These are phyloP conservation scores for Sarcophaga bullata DNA, from an alignment of 1,140 invertebrate species.

Conservation along the genomic window DNA sequence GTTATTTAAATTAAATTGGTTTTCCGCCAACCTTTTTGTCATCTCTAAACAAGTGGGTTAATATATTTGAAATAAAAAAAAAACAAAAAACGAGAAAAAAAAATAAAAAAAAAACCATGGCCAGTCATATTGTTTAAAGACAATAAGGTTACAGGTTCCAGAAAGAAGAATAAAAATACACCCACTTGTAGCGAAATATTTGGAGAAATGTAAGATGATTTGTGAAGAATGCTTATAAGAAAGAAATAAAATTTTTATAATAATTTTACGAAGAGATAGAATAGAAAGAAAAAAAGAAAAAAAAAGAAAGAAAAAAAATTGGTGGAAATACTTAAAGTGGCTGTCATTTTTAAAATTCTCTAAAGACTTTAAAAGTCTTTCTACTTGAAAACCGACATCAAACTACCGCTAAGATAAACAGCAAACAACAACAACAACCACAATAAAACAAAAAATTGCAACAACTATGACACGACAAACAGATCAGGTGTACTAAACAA, in stretches of 20 bases:
- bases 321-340: slow-evolving; percentile 1
- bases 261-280: background rate
- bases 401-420: background rate
- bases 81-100: too few species aligned
- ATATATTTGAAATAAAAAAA: too few species aligned
- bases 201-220: background rate
- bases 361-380: slow-evolving; percentile 31
- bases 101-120: background rate
- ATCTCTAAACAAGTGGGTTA: too few species aligned
- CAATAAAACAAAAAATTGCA: background rate
- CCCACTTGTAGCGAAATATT: background rate
- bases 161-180: background rate
- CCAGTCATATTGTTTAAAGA: background rate
- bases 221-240: background rate
- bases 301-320: background rate
- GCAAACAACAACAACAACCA: background rate
- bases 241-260: background rate
- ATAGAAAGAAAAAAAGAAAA: too few species aligned
- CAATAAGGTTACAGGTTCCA: background rate
- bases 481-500: slow-evolving; percentile 31
- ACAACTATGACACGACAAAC: slow-evolving; percentile 36
- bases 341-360: slow-evolving; percentile 37
- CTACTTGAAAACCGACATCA: slow-evolving; percentile 22
- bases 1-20: too few species aligned
- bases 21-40: too few species aligned